These are phyloP conservation scores for Festucalex cinctus DNA, from an alignment of 2,113 vertebrate species.

Conservation along the genomic window DNA sequence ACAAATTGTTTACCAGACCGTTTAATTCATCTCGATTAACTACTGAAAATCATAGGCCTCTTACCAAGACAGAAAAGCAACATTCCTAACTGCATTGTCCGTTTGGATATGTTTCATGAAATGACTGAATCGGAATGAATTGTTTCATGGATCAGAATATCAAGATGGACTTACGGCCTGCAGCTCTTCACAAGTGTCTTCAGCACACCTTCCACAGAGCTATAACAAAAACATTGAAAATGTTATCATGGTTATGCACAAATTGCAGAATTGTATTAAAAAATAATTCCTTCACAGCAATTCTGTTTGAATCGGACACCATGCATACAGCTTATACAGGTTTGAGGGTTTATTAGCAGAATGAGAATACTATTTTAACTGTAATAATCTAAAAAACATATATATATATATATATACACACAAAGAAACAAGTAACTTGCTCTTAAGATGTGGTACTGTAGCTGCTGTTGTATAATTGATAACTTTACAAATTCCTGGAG, in stretches of 20 bases:
- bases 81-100: background rate
- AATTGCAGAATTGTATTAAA: background rate
- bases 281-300: constrained; percentile 48
- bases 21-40: too few species aligned
- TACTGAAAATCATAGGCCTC: background rate
- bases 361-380: background rate
- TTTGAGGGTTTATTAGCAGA: background rate
- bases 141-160: background rate
- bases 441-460: constrained; percentile 5
- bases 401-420: background rate
- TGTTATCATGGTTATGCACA: constrained; percentile 13
- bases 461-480: constrained; percentile 6
- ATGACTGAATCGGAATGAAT: background rate
- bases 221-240: constrained; percentile 45
- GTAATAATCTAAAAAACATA: too few species aligned
- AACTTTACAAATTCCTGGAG: constrained; percentile 21
- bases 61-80: background rate
- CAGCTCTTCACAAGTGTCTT: constrained; percentile 95
- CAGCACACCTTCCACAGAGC: constrained; percentile 91
- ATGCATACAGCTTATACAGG: constrained; percentile 63
- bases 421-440: background rate
- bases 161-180: constrained; percentile 86
- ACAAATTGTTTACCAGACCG: too few species aligned
- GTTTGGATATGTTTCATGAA: background rate
- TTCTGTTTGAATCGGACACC: constrained; percentile 64